Conservation (phyloP, 2,888 invertebrate genomes). For the Apocheima hispidaria region DNA sequence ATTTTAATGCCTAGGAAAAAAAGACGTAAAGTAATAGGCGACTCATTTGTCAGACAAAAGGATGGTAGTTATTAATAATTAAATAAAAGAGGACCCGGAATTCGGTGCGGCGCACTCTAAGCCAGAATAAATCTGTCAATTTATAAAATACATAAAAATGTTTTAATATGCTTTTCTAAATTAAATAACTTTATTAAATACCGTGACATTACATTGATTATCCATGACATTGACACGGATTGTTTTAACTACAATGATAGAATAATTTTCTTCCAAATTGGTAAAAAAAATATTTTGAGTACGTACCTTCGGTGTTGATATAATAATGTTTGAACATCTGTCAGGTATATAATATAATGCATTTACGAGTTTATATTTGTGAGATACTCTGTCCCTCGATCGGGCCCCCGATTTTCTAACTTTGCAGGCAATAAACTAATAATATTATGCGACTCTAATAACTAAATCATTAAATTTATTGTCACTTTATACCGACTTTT, state of each 20-base stretch:
- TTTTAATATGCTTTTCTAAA: slow-evolving; percentile 1
- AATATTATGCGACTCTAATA: not conserved
- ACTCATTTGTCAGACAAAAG: slow-evolving; percentile 32
- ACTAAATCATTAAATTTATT: not conserved
- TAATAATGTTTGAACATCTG: no score
- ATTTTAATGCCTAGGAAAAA: slow-evolving; percentile 52
- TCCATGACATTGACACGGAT: slow-evolving; percentile 4
- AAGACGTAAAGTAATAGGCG: slow-evolving; percentile 39
- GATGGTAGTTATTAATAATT: slow-evolving; percentile 15
- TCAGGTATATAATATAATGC: no score
- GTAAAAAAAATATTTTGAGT: not conserved
- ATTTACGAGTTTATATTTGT: no score
- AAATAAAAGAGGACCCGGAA: slow-evolving; percentile 14
- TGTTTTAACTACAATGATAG: not conserved
- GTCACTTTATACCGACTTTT: not conserved
- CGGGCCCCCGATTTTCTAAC: no score
- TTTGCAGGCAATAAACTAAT: not conserved
- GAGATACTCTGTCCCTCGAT: no score
- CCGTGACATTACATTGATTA: not conserved
- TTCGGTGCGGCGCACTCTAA: not conserved
- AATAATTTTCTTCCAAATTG: not conserved
- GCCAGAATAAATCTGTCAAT: slow-evolving; percentile 5
- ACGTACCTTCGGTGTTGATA: no score
- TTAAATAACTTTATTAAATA: not conserved
- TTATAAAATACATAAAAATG: slow-evolving; percentile 4